These are phyloP conservation scores for Botrylloides violaceus DNA, from an alignment of 23 tunicate genomes.

Conservation along the genomic window DNA sequence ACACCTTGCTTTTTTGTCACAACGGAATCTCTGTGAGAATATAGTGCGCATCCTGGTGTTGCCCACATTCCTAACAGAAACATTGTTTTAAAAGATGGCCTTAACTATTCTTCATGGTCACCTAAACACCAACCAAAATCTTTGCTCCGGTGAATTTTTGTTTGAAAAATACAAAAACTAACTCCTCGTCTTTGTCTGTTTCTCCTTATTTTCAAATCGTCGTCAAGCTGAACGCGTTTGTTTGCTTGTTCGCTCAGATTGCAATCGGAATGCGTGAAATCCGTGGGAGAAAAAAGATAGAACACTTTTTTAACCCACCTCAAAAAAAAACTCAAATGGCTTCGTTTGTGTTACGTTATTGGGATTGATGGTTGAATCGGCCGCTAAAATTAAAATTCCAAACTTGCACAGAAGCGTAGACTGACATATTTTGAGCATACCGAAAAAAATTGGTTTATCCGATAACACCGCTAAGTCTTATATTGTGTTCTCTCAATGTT, in stretches of 20 bases:
- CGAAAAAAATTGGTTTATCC: not conserved
- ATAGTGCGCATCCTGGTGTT: too few species aligned
- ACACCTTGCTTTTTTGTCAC: too few species aligned
- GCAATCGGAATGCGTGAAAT: constrained; percentile 27
- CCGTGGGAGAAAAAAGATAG: not conserved
- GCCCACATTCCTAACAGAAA: too few species aligned
- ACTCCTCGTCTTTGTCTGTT: not conserved
- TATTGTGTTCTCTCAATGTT: not conserved
- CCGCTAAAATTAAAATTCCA: constrained; percentile 1
- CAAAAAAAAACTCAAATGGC: not conserved
- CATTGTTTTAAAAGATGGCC: too few species aligned
- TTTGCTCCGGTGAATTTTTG: not conserved
- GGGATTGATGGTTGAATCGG: not conserved
- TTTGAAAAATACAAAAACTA: not conserved
- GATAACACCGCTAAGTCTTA: not conserved
- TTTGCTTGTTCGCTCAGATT: constrained; percentile 22
- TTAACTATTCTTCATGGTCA: too few species aligned
- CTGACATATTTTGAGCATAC: not conserved
- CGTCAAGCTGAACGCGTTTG: constrained; percentile 17
- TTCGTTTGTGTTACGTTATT: not conserved
- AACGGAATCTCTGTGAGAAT: too few species aligned
- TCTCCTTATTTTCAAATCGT: not conserved
- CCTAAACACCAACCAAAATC: not conserved
- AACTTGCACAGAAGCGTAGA: not conserved
- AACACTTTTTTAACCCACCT: not conserved